Evolutionary conservation across 2,888 invertebrate species (phyloP).

Genomic region (Hydroisotoma schaefferi): DNA sequence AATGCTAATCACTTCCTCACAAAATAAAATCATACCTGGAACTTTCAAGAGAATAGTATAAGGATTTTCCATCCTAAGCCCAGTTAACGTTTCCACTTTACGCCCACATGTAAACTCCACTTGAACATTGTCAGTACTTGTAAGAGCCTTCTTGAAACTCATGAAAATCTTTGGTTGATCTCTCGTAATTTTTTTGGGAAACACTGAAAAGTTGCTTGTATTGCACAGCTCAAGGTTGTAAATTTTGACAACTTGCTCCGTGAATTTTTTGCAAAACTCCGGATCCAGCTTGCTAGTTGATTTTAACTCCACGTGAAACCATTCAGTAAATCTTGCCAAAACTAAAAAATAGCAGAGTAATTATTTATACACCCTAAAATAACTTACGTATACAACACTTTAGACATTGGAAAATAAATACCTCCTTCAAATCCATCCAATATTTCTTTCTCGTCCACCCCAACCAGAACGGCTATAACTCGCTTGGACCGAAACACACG

Average conservation of each 20-base stretch:
- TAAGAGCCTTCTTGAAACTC: conserved; percentile 42
- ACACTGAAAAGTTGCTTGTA: conserved; percentile 44
- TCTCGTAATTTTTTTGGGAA: conserved; percentile 45
- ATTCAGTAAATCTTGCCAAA: conserved; percentile 44
- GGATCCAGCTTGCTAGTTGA: conserved; percentile 42
- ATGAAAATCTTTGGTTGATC: conserved; percentile 46
- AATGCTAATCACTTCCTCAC: neutral
- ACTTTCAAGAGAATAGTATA: conserved; percentile 40
- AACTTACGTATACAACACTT: conserved; percentile 19
- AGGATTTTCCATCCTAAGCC: conserved; percentile 40
- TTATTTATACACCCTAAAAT: conserved; percentile 13
- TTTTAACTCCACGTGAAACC: conserved; percentile 45
- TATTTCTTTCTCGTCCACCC: conserved; percentile 35
- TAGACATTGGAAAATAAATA: too few relatives aligned
- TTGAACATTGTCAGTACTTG: conserved; percentile 28
- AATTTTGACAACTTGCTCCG: conserved; percentile 46
- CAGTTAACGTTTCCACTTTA: conserved; percentile 19
- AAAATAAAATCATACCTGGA: conserved; percentile 33
- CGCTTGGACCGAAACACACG: conserved; percentile 44
- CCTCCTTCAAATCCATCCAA: conserved; percentile 35
- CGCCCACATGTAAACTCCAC: conserved; percentile 38
- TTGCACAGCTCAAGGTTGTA: conserved; percentile 44
- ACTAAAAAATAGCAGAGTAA: conserved; percentile 30
- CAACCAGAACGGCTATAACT: conserved; percentile 44
- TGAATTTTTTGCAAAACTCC: conserved; percentile 46